Percentiles rank a stretch among this genome's conserved stretches.
Evolutionary conservation across 2,797 vertebrate genomes (phyloP).

Genomic region (Anomalospiza imberbis): DNA sequence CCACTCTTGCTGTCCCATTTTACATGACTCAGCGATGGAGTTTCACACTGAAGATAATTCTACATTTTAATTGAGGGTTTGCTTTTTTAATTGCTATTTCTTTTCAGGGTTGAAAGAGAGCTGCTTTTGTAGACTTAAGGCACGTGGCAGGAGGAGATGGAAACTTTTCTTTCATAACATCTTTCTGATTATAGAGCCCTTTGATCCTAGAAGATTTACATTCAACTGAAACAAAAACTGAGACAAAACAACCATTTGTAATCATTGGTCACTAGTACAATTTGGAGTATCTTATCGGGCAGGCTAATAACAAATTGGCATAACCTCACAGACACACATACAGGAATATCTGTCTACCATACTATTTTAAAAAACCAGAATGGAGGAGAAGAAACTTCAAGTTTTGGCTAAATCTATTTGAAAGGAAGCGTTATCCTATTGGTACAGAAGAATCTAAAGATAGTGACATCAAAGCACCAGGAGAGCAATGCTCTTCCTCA

Average conservation of each 20-base stretch:
- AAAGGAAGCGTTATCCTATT: background rate
- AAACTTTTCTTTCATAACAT: constrained; percentile 24
- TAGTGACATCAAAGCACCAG: background rate
- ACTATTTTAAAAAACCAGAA: background rate
- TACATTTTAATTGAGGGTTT: background rate
- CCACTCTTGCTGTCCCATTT: background rate
- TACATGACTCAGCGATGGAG: background rate
- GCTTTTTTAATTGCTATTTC: background rate
- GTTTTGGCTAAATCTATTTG: background rate
- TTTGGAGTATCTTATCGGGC: background rate
- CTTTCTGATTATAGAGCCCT: background rate
- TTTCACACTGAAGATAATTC: background rate
- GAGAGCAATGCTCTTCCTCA: background rate
- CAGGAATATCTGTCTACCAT: background rate
- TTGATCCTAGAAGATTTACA: constrained; percentile 15
- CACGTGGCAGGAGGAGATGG: background rate
- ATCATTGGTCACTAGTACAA: background rate
- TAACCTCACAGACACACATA: background rate
- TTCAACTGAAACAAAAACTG: background rate
- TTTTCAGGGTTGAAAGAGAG: background rate
- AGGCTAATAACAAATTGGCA: background rate
- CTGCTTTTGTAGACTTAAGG: constrained; percentile 13
- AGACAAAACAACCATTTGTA: background rate
- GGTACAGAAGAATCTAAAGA: background rate
- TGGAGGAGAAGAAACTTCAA: background rate